Evolutionary conservation across 2,888 invertebrate species (phyloP), one percentile per base, ranked within the genome.

Genomic region (Parasteatoda lunata): DNA sequence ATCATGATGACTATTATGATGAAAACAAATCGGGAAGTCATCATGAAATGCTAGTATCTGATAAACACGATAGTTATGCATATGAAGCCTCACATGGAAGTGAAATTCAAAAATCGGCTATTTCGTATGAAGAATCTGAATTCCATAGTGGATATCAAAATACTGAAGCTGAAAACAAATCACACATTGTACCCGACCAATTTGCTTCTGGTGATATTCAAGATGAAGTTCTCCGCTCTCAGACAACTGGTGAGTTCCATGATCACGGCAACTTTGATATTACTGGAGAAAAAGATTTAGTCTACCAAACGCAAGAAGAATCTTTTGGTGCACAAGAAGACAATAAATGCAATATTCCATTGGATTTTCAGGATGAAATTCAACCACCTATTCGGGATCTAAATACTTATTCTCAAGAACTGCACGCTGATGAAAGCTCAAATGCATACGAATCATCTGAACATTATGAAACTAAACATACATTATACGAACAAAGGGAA

Each of bases 1-100:
- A 68, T 5, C 47, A n/a, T 48, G 77, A 73, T n/a, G 84, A 84
- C 54, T 71, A 73, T n/a, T 69, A 71, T 48, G 80, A 65, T 51
- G 54, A 65, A 1, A 73, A 80, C 45, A 68, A 54, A 48, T 48
- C 54, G 47, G 75, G 47, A 9, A 48, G 13, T 3, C 59, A 59
- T 69, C 69, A 68, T 75, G 81, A 81, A 54, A 59, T 71, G 66
- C 71, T 59, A 13, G 79, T 30, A 68, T 15, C n/a, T 45, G 66
- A 45, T 30, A 45, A 68, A 6, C 15, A 13, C 9, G 45, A 68
- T 66, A 30, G 6, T 15, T 66, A 8, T 66, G 3, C 68, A 54
- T 59, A 51, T 13, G 45, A 47, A 6, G 75, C 69, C 48, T 49
- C 54, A 4, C 47, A 30, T 7, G 79, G 75, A 59, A 69, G 70